Percentiles rank a stretch among this genome's conserved stretches.
Evolutionary conservation across 2,888 invertebrate species (phyloP).

Genomic region (Philopedon plagiatum): DNA sequence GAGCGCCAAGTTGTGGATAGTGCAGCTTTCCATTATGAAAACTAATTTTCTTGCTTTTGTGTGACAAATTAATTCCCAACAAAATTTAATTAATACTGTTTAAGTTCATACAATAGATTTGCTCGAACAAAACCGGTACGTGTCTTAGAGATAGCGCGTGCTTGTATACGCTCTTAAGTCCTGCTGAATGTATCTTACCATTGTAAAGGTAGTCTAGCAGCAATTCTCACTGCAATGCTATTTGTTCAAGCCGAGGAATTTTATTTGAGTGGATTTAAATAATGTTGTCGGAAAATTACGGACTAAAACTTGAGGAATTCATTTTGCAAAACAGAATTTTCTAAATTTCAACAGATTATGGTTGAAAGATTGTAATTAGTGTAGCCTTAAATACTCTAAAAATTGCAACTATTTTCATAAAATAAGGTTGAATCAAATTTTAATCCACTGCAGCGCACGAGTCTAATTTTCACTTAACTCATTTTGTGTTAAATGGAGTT

Average conservation of each 20-base stretch:
- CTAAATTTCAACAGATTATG: no score
- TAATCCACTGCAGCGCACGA: no score
- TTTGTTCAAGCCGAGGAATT: background rate
- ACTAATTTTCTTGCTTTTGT: slow-evolving; percentile 50
- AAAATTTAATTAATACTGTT: slow-evolving; percentile 50
- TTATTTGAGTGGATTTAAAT: background rate
- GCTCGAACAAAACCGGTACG: slow-evolving; percentile 31
- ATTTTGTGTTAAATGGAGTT: no score
- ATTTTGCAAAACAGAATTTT: no score
- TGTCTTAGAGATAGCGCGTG: slow-evolving; percentile 24
- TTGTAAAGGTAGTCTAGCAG: slow-evolving; percentile 3
- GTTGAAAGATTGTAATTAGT: no score
- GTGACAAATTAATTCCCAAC: slow-evolving; percentile 47
- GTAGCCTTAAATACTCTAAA: no score
- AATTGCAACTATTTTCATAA: no score
- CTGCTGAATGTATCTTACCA: background rate
- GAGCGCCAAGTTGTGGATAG: slow-evolving; percentile 36
- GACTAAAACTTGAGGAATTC: no score
- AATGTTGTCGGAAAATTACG: background rate
- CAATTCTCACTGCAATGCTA: slow-evolving; percentile 13
- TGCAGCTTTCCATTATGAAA: slow-evolving; percentile 42
- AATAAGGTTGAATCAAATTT: no score
- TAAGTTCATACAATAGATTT: slow-evolving; percentile 30
- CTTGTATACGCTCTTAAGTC: slow-evolving; percentile 19
- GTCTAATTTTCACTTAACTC: no score